phyloP scores from a whole-genome alignment of 1,140 invertebrate genomes.

The Uloborus diversus region DNA sequence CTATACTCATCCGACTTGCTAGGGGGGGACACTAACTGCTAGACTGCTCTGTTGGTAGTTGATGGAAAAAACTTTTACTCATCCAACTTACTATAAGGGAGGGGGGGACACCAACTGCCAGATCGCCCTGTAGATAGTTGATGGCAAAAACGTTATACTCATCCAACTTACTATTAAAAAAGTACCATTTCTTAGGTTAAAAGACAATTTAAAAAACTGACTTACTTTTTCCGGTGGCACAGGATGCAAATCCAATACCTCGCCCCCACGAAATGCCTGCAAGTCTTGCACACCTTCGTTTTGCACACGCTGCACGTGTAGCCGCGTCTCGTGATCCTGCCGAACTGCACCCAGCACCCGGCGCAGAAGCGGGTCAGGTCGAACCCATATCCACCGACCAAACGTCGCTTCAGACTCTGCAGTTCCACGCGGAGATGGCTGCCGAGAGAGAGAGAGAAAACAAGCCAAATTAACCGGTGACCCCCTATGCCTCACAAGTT shows the following conservation, averaged over 20 bases:
- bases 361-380: constrained; percentile 70
- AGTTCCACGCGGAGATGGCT: constrained; percentile 57
- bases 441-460: constrained; percentile 4
- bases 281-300: constrained; percentile 77
- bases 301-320: constrained; percentile 75
- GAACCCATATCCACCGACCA: constrained; percentile 46
- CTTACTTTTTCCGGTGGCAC: constrained; percentile 80
- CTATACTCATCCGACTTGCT: too few relatives aligned
- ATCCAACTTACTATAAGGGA: too few relatives aligned
- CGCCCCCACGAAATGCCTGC: constrained; percentile 66
- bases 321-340: constrained; percentile 78
- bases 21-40: too few relatives aligned
- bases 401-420: constrained; percentile 43
- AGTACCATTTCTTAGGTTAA: too few relatives aligned
- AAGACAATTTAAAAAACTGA: constrained; percentile 58
- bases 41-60: too few relatives aligned
- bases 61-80: too few relatives aligned
- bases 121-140: too few relatives aligned
- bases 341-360: constrained; percentile 75
- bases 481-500: too few relatives aligned
- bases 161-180: too few relatives aligned
- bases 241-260: constrained; percentile 78
- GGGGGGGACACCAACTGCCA: too few relatives aligned
- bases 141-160: too few relatives aligned
- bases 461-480: too few relatives aligned